These are phyloP conservation scores for Acanthurus tractus DNA, from an alignment of 2,797 vertebrate genomes.

Conservation along the genomic window DNA sequence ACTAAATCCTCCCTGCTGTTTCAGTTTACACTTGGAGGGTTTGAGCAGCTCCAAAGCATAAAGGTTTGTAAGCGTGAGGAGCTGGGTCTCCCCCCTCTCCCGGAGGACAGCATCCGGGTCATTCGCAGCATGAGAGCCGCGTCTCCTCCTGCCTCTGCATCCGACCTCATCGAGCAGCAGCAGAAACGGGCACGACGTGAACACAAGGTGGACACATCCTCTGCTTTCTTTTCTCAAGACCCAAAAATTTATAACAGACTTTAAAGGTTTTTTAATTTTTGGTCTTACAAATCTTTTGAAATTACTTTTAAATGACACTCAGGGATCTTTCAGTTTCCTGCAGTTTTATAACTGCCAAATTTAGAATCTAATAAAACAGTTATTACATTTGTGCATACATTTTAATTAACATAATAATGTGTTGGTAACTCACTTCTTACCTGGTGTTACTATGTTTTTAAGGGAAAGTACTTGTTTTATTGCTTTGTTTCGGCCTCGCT, in stretches of 20 bases:
- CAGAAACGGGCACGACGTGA: conserved; percentile 96
- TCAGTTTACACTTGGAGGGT: conserved; percentile 96
- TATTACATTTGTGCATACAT: background rate
- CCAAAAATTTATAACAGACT: background rate
- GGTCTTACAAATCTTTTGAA: too few relatives aligned
- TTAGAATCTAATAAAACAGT: too few relatives aligned
- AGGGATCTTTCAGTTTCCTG: background rate
- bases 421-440: background rate
- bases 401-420: background rate
- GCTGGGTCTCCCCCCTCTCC: conserved; percentile 92
- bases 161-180: conserved; percentile 97
- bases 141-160: conserved; percentile 95
- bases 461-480: background rate
- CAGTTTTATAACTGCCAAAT: background rate
- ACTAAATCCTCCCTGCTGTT: conserved; percentile 13
- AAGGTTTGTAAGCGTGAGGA: conserved; percentile 91
- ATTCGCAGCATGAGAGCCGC: conserved; percentile 96
- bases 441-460: background rate
- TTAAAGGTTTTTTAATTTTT: too few relatives aligned
- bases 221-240: background rate
- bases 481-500: background rate
- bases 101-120: conserved; percentile 97
- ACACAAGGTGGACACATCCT: conserved; percentile 88
- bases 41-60: conserved; percentile 94
- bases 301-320: background rate